Conservation (phyloP, 2,888 invertebrate genomes). For the Aspidiotus destructor region DNA sequence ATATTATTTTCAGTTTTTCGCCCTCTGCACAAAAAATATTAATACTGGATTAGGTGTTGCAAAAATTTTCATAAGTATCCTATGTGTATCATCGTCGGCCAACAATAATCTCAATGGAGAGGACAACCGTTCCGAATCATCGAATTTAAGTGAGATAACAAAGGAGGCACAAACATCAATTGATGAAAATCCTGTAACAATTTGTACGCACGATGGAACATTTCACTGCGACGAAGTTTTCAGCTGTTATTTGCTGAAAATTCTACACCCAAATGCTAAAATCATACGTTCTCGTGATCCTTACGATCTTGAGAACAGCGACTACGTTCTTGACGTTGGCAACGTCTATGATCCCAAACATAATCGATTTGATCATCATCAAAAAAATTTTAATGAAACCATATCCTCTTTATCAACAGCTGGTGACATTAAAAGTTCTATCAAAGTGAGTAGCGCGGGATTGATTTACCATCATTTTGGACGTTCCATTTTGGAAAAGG, state of each 20-base stretch:
- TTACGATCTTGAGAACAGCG: slow-evolving; percentile 61
- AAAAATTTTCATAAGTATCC: too few species aligned
- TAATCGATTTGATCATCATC: slow-evolving; percentile 89
- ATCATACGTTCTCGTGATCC: slow-evolving; percentile 57
- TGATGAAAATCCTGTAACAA: neutral
- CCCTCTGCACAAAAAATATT: too few species aligned
- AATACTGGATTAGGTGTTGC: too few species aligned
- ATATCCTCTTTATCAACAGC: slow-evolving; percentile 49
- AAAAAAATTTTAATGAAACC: slow-evolving; percentile 60
- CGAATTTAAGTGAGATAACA: neutral
- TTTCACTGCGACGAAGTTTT: slow-evolving; percentile 93
- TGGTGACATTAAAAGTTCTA: slow-evolving; percentile 48
- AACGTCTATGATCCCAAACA: slow-evolving; percentile 65
- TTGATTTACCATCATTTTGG: slow-evolving; percentile 86
- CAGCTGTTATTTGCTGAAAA: slow-evolving; percentile 81
- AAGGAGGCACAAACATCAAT: neutral
- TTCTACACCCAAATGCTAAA: slow-evolving; percentile 66
- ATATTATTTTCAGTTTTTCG: too few species aligned
- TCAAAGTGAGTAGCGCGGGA: slow-evolving; percentile 89
- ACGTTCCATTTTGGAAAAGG: slow-evolving; percentile 57
- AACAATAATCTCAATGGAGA: too few species aligned
- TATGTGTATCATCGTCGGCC: too few species aligned
- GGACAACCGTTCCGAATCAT: too few species aligned
- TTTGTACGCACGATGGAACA: slow-evolving; percentile 62
- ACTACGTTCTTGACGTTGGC: slow-evolving; percentile 93